Percentiles rank a stretch among this genome's conserved stretches.
Evolutionary conservation across 2,888 invertebrate genomes (phyloP).

Genomic region (Blastobasis adustella): DNA sequence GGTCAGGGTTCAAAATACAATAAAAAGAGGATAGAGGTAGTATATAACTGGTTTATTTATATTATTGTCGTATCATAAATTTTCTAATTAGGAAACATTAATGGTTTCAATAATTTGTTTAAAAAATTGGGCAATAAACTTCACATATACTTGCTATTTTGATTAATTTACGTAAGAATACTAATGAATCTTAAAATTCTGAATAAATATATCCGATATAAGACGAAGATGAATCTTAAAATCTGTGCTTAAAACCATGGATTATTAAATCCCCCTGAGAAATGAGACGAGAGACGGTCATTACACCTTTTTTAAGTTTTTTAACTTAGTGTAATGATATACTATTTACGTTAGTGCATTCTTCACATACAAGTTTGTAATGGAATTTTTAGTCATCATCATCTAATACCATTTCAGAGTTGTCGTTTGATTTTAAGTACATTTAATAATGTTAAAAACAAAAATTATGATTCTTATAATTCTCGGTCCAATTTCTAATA

Average conservation of each 20-base stretch:
- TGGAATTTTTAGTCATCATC: conserved; percentile 53
- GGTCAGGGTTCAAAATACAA: no score
- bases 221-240: no score
- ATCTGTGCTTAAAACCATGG: no score
- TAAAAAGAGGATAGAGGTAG: no score
- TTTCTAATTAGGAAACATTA: no score
- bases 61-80: no score
- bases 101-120: no score
- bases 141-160: conserved; percentile 7
- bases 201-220: not conserved
- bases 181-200: conserved; percentile 18
- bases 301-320: conserved; percentile 27
- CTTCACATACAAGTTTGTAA: conserved; percentile 44
- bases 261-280: conserved; percentile 15
- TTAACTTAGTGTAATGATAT: conserved; percentile 46
- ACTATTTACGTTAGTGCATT: conserved; percentile 51
- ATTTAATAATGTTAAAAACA: no score
- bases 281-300: conserved; percentile 25
- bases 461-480: no score
- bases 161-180: conserved; percentile 14
- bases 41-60: no score
- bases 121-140: conserved; percentile 13
- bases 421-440: no score
- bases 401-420: conserved; percentile 27
- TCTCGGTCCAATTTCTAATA: no score